phyloP scores from a whole-genome alignment of 2,888 invertebrate genomes.

The Neria commutata region DNA sequence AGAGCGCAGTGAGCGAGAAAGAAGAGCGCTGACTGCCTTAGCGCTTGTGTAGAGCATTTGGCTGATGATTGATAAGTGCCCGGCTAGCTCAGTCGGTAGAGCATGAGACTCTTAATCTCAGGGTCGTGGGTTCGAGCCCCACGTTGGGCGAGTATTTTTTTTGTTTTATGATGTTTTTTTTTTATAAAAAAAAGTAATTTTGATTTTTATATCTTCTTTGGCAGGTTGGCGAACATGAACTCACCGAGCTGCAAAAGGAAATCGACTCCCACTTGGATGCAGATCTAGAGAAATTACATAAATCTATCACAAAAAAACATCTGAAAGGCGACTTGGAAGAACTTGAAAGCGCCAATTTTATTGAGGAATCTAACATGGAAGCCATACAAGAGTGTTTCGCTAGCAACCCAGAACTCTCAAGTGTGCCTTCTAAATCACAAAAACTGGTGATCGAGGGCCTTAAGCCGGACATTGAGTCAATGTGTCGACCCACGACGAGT shows the following conservation, averaged over 20 bases:
- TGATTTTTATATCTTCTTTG: background rate
- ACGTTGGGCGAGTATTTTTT: constrained; percentile 53
- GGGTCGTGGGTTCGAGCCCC: constrained; percentile 63
- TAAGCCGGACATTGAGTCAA: constrained; percentile 78
- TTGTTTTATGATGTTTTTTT: background rate
- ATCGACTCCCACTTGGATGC: constrained; percentile 83
- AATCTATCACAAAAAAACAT: constrained; percentile 39
- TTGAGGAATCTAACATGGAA: constrained; percentile 62
- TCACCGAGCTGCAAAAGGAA: constrained; percentile 81
- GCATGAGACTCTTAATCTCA: constrained; percentile 63
- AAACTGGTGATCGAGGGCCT: constrained; percentile 52
- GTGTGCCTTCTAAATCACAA: constrained; percentile 29
- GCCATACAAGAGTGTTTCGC: constrained; percentile 61
- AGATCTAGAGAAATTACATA: constrained; percentile 64
- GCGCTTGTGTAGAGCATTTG: background rate
- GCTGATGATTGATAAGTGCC: constrained; percentile 34
- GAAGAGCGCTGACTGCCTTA: no score
- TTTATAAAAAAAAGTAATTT: constrained; percentile 1
- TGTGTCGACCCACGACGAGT: constrained; percentile 72
- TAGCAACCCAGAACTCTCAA: constrained; percentile 42
- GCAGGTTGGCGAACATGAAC: constrained; percentile 67
- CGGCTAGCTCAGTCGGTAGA: constrained; percentile 63
- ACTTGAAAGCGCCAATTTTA: constrained; percentile 62
- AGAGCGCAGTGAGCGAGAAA: no score
- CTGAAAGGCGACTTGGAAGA: constrained; percentile 48